Base-by-base conservation (phyloP, 2,888 invertebrate genomes). In the Dryomyza anilis region DNA sequence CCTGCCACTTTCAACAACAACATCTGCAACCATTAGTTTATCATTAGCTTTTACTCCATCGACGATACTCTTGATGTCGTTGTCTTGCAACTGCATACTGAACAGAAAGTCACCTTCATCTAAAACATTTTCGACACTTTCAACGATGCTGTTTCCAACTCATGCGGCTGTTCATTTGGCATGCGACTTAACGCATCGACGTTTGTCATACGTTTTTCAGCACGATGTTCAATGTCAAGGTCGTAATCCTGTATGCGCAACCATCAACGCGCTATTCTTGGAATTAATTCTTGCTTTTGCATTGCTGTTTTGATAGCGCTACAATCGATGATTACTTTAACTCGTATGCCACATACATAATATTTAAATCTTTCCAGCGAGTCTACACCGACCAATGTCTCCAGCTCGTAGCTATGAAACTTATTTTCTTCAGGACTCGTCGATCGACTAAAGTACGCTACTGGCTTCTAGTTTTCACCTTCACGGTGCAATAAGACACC, bases 11-110 rank as follows among this genome's bases (percentile, higher is more conserved):
- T 64, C 52, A 14, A 64, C 8, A 6, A 50, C 19, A 25, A 36
- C 61, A 1, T 65, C 62, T 7, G 33, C 16, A 16, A 14, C 21
- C 16, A 16, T 14, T 14, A 3, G 25, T 16, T 8, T 46, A 21
- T 39, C 45, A 14, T 27, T 10, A 12, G n/a, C 21, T n/a, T 55
- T 2, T 10, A 60, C 7, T 6, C 59, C 29, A 2, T 19, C 14
- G 3, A 59, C 12, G 12, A 56, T 53, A 6, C 2, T 3, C 25
- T 53, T 21, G 7, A 64, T 53, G 14, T 30, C 25, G 10, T 23
- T 36, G 12, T 64, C 60, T 16, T 64, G 60, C 10, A 64, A 21
- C 19, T 65, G 60, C 53, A 65, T 64, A n/a, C 53, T 43, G 1
- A 39, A 39, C 16, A 39, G 6, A 39, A 39, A 39, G 6, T 39